phyloP scores from a whole-genome alignment of 2,113 vertebrate species.

The Centrocercus urophasianus region DNA sequence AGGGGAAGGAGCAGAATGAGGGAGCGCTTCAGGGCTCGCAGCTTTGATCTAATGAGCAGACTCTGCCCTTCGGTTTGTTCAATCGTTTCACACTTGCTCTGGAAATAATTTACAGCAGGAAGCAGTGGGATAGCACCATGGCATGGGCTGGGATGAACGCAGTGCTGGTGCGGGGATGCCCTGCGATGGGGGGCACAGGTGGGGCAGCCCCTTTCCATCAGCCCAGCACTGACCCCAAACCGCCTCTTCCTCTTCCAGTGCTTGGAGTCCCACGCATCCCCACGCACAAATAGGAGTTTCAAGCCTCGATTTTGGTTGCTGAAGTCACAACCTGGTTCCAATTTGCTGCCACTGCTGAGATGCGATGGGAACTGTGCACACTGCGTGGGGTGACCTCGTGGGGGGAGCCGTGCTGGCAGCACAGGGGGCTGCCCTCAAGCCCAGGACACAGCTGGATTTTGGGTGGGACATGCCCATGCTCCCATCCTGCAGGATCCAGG shows the following conservation, averaged over 20 bases:
- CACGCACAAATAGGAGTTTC: neutral
- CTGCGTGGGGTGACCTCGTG: neutral
- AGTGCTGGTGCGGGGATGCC: neutral
- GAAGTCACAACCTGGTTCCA: neutral
- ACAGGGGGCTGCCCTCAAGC: neutral
- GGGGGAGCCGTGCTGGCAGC: neutral
- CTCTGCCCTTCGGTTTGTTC: conserved; percentile 64
- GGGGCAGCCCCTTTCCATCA: conserved; percentile 47
- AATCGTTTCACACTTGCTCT: conserved; percentile 74
- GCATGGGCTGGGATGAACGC: neutral
- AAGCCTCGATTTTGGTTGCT: neutral
- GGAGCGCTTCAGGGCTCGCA: conserved; percentile 7
- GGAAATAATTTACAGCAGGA: conserved; percentile 73
- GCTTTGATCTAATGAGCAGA: conserved; percentile 61
- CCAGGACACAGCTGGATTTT: neutral
- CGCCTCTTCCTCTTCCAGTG: neutral
- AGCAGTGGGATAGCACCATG: conserved; percentile 49
- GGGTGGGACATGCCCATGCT: rapidly evolving
- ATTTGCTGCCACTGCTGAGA: neutral
- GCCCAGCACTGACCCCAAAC: neutral
- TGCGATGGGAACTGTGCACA: neutral
- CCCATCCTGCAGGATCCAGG: neutral
- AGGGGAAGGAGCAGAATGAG: neutral
- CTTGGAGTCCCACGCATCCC: neutral
- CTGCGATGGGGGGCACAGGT: conserved; percentile 50